phyloP scores from a whole-genome alignment of 1,140 invertebrate species.

The Odontomachus brunneus region DNA sequence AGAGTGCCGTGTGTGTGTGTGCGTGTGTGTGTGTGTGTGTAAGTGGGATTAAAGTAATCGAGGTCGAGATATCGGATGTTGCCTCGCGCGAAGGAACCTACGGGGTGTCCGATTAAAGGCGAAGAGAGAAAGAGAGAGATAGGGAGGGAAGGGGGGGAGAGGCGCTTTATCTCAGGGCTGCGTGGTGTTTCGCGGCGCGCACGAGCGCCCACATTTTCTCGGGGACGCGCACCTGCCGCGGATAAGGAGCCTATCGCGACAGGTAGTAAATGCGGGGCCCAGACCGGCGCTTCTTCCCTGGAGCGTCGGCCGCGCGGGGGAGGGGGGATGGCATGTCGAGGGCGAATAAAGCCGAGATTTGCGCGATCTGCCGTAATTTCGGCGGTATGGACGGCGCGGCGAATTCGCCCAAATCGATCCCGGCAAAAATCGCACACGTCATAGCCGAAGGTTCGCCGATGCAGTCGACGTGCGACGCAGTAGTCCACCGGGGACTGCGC shows the following conservation, averaged over 20 bases:
- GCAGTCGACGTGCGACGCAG: neutral
- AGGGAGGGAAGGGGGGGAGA: slow-evolving; percentile 18
- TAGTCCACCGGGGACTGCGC: too few relatives aligned
- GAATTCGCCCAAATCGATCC: too few relatives aligned
- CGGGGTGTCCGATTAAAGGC: slow-evolving; percentile 33
- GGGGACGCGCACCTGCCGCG: slow-evolving; percentile 76
- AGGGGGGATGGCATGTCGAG: neutral
- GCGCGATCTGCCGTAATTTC: neutral
- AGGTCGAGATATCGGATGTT: slow-evolving; percentile 34
- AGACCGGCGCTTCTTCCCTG: slow-evolving; percentile 36
- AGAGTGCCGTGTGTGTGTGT: neutral
- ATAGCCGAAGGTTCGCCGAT: slow-evolving; percentile 29
- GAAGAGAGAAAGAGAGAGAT: neutral
- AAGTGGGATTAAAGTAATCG: slow-evolving; percentile 24
- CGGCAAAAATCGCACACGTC: slow-evolving; percentile 44
- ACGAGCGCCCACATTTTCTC: slow-evolving; percentile 75
- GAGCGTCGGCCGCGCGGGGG: too few relatives aligned
- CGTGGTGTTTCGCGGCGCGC: slow-evolving; percentile 57
- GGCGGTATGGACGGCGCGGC: too few relatives aligned
- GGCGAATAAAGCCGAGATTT: slow-evolving; percentile 3
- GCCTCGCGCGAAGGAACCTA: neutral
- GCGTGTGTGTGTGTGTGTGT: too few relatives aligned
- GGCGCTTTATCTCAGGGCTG: slow-evolving; percentile 60
- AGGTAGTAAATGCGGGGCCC: slow-evolving; percentile 65
- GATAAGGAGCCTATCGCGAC: slow-evolving; percentile 74